phyloP scores from a whole-genome alignment of 2,113 vertebrate species.

The Hucho hucho region DNA sequence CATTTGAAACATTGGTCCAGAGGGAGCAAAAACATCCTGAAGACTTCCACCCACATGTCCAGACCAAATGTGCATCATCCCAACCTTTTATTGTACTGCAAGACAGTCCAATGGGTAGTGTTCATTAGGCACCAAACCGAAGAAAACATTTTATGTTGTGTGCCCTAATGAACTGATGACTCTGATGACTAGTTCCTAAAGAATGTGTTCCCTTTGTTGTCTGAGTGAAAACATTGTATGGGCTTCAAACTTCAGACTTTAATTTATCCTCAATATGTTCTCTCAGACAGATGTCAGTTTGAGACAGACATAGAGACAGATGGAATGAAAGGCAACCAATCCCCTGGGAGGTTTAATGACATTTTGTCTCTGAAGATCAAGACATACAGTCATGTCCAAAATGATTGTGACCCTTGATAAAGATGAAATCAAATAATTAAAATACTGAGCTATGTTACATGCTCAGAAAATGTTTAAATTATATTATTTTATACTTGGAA shows the following conservation, averaged over 20 bases:
- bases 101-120: background rate
- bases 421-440: too few species aligned
- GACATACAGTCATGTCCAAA: background rate
- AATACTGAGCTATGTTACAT: too few species aligned
- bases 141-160: background rate
- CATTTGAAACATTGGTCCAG: constrained; percentile 61
- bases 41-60: constrained; percentile 59
- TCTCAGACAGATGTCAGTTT: background rate
- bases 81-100: background rate
- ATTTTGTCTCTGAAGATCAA: constrained; percentile 1
- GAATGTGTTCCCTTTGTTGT: background rate
- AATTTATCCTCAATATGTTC: background rate
- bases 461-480: too few species aligned
- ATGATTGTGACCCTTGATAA: too few species aligned
- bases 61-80: background rate
- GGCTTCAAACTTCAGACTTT: background rate
- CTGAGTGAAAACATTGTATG: background rate
- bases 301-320: background rate
- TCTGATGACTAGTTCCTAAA: too few species aligned
- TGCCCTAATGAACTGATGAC: too few species aligned
- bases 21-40: constrained; percentile 67
- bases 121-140: background rate
- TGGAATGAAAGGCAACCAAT: background rate
- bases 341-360: background rate
- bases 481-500: too few species aligned